Evolutionary conservation across 2,113 vertebrate species (phyloP), one percentile per base, ranked within the genome.

Genomic region (Anhinga rufa): DNA sequence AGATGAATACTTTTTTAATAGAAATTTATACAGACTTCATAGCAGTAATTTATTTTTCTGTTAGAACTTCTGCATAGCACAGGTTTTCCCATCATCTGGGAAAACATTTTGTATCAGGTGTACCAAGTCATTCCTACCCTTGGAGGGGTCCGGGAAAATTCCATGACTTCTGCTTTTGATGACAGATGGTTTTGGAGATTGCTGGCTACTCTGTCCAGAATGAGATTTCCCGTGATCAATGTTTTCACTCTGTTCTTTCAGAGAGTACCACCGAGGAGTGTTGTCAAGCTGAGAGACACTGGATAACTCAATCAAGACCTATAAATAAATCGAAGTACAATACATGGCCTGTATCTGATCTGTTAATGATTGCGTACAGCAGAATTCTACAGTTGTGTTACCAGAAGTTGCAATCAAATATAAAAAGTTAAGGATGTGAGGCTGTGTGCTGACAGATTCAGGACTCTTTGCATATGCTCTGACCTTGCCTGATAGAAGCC

Each of bases 91-190:
- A 68, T 85, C 31, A 66, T 52, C 40, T 75, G 44, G 65, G 70
- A 93, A 94, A 93, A 87, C 18, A 87, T 82, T 88, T 93, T 20
- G 48, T 85, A 71, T 90, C 60, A 95, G 77, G 48, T 88, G 54
- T 90, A 95, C 92, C 91, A 75, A 88, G 82, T 48, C 60, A 94
- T 92, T 97, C 98, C 97, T 98, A 99, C 99, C 99, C 99, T 99
- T 99, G 86, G 99, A 98, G 60, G 99, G 99, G 95, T 99, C 99
- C 17, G 99, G 99, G 96, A 99, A 99, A 97, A 99, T 99, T 88
- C 99, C 99, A 82, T 99, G 99, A 96, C 99, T 99, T 98, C 99
- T 98, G 97, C 99, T 99, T 92, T 99, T 99, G 98, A 99, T 99
- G 83, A 99, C 99, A 80, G 99, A 99, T 60, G 98, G 99, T 98